Base-by-base conservation (phyloP, 2,113 vertebrate genomes). In the Indicator indicator region DNA sequence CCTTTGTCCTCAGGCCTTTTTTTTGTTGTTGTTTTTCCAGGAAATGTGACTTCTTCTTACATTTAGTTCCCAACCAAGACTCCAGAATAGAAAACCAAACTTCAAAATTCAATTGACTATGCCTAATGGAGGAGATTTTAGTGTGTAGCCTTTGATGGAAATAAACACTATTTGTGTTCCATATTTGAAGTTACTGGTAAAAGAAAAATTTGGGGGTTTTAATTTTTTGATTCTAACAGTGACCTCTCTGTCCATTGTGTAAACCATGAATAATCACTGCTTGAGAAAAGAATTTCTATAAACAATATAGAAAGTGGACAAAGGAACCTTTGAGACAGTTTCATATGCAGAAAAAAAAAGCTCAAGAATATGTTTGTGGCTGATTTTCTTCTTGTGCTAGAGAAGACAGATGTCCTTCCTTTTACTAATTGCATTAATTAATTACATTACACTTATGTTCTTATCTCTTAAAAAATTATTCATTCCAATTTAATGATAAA, bases 61-160 rank as follows among this genome's bases (percentile, higher is more conserved):
- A 93, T 93, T 84, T 94, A 8, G 10, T 87, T 97, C 93, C 86
- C 91, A 96, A 95, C 80, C 38, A 92, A 82, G 83, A 87, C 73
- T 97, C 88, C 84, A 91, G 93, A 94, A 80, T 67, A 73, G 88
- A 71, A 85, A 87, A 64, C 12, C 12, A 74, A 86, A 89, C 75
- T 94, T 86, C 85, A 86, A 69, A 92, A 95, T 94, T 94, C 95
- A 88, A 94, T 96, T 96, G 94, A 96, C 79, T 93, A 83, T 96
- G 90, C 88, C 94, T 97, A 96, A 96, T 95, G 91, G 86, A 96
- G 84, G 91, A 94, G 93, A 95, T 93, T 94, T 96, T 95, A 86
- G 96, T 96, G 72, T 94, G 65, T 80, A 77, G 48, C 92, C 83
- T 94, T 96, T 97, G 89, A 87, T 94, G 90, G 60, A 96, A 91